A percentile compares a stretch with the other conserved stretches of the same genome.
phyloP scores from a whole-genome alignment of 2,797 vertebrate species.

The Hyperoplus immaculatus region DNA sequence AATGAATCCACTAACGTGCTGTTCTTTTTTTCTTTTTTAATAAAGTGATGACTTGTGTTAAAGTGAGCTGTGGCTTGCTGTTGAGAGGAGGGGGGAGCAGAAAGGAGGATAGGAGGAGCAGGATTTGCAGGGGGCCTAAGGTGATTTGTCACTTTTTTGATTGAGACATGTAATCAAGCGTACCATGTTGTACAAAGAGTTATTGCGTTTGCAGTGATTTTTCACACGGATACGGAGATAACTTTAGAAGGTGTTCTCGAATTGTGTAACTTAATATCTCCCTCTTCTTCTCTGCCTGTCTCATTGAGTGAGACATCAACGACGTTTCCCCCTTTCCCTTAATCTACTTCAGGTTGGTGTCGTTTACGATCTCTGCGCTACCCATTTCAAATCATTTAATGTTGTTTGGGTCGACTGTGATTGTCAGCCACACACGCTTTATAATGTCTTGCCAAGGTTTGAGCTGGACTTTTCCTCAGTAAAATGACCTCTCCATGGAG shows the following conservation, averaged over 20 bases:
- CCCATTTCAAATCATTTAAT: slow-evolving; percentile 20
- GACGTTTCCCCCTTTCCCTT: slow-evolving; percentile 19
- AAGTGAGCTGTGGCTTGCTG: slow-evolving; percentile 64
- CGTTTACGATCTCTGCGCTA: slow-evolving; percentile 21
- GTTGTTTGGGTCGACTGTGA: not conserved
- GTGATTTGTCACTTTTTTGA: slow-evolving; percentile 79
- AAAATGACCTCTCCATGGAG: not conserved
- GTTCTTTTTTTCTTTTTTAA: slow-evolving; percentile 70
- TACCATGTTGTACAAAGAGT: slow-evolving; percentile 52
- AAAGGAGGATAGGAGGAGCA: slow-evolving; percentile 48
- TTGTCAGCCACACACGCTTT: not conserved
- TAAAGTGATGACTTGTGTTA: slow-evolving; percentile 75
- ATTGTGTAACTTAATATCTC: slow-evolving; percentile 44
- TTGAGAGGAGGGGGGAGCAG: slow-evolving; percentile 35
- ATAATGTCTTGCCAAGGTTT: not conserved
- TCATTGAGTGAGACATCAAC: slow-evolving; percentile 52
- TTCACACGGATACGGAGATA: slow-evolving; percentile 40
- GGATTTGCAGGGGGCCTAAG: slow-evolving; percentile 69
- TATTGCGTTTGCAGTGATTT: slow-evolving; percentile 76
- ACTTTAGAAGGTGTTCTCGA: slow-evolving; percentile 35
- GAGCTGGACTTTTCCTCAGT: not conserved
- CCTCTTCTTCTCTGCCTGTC: slow-evolving; percentile 30
- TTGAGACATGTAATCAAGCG: slow-evolving; percentile 73
- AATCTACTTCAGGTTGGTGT: slow-evolving; percentile 38
- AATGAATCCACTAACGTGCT: slow-evolving; percentile 79